Conservation (phyloP, 2,113 vertebrate genomes). For the Spheniscus mendiculus region DNA sequence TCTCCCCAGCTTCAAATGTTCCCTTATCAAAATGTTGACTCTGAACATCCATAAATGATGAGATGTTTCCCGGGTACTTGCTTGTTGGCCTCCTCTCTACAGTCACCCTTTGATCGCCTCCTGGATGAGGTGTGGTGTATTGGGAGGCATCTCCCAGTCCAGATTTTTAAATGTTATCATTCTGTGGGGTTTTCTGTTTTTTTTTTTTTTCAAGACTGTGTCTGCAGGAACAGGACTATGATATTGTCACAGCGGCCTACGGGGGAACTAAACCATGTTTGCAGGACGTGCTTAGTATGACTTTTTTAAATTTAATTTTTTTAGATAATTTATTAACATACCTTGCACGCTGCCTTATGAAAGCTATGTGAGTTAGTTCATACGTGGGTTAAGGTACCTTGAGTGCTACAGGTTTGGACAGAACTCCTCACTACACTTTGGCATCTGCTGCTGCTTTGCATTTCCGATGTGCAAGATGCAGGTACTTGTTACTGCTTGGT, state of each 20-base stretch:
- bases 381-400: accelerated
- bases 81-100: background rate
- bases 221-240: background rate
- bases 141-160: background rate
- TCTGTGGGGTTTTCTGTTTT: background rate
- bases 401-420: background rate
- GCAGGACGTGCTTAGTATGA: accelerated
- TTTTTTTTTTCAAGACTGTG: too few relatives aligned
- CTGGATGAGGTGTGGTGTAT: background rate
- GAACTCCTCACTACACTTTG: accelerated
- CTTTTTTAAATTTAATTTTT: background rate
- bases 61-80: accelerated
- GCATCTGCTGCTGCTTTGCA: background rate
- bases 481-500: background rate
- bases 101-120: background rate
- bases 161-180: background rate
- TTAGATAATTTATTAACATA: background rate
- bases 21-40: background rate
- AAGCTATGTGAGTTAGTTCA: too few relatives aligned
- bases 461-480: background rate
- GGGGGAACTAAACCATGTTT: background rate
- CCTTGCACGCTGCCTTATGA: too few relatives aligned
- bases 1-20: background rate
- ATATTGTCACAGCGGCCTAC: background rate
- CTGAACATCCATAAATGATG: background rate